A percentile compares a stretch with the other conserved stretches of the same genome.
Evolutionary conservation across 2,113 vertebrate genomes (phyloP).

Genomic region (Cricetomys ansorgei): DNA sequence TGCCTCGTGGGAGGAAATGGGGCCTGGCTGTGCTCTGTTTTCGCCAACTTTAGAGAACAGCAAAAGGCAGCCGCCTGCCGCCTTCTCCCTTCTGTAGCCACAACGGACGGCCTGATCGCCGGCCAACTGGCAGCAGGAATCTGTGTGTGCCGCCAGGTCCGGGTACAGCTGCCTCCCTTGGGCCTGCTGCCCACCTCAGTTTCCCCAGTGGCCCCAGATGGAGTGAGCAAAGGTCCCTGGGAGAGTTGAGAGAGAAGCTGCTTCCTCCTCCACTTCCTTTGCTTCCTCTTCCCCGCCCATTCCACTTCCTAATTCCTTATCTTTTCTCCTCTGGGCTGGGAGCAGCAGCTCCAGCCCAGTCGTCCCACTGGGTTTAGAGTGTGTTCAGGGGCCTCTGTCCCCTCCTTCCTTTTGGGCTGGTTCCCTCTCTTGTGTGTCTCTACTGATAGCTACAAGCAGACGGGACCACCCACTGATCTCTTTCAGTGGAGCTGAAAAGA

Average conservation of each 20-base stretch:
- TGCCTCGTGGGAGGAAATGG: constrained; percentile 60
- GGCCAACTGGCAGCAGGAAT: constrained; percentile 4
- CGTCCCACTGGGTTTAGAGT: background rate
- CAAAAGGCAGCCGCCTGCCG: background rate
- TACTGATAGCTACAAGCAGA: background rate
- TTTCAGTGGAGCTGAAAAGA: background rate
- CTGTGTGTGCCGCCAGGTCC: background rate
- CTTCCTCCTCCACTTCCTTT: background rate
- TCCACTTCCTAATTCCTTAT: background rate
- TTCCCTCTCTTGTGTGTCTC: background rate
- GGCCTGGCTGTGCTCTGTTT: constrained; percentile 30
- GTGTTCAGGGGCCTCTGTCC: background rate
- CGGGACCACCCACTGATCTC: background rate
- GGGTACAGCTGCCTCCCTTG: background rate
- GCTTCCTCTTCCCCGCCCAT: background rate
- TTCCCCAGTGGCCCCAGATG: background rate
- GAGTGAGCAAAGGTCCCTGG: background rate
- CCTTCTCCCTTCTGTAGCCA: background rate
- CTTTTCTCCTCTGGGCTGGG: background rate
- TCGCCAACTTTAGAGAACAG: constrained; percentile 28
- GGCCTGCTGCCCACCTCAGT: background rate
- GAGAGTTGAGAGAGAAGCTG: background rate
- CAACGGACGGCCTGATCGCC: background rate
- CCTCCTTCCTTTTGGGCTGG: background rate
- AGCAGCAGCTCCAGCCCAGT: background rate